Evolutionary conservation across 2,797 vertebrate genomes (phyloP), one percentile per base, ranked within the genome.

Genomic region (Myotis pilosus): DNA sequence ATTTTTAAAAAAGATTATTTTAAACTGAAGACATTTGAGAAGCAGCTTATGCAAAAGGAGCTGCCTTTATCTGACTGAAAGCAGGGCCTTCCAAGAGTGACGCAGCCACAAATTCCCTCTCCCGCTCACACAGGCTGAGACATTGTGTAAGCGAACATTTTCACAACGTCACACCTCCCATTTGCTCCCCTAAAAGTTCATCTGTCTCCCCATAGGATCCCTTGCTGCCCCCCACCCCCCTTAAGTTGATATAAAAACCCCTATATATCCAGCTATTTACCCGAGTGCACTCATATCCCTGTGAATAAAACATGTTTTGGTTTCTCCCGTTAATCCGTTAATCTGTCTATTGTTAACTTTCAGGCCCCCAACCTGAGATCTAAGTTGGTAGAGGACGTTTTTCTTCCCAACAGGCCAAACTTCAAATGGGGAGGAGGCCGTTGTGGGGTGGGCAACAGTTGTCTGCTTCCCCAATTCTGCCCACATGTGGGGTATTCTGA

Each of bases 401-500:
- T 33, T 36, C 41, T 55, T 23, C 44, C 4, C 69, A 8, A 55
- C 0, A 6, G 22, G 8, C 20, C 19, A 47, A 51, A 47, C 38
- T 75, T 11, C 69, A 11, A 57, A 47, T 78, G 33, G 33, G 51
- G 51, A 25, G 57, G 16, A 13, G 20, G 38, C 22, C 22, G 0
- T 38, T 25, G 53, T 44, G 22, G 44, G 68, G 0, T n/a, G 20
- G 23, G 6, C 16, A 20, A 44, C 33, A 16, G 5, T 6, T 33
- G n/a, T 22, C 62, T 6, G 69, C 23, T 64, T 64, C 44, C 51
- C 62, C 30, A 4, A 4, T 33, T 91, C 33, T 8, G 83, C 62
- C 69, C 69, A 9, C 0, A 1, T 0, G 8, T 0, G 41, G 74
- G 28, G 4, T 13, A 1, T 3, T 38, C 47, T 38, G 10, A 5